Base-by-base conservation (phyloP, 2,888 invertebrate species). In the Eumacrocentrus americanus region DNA sequence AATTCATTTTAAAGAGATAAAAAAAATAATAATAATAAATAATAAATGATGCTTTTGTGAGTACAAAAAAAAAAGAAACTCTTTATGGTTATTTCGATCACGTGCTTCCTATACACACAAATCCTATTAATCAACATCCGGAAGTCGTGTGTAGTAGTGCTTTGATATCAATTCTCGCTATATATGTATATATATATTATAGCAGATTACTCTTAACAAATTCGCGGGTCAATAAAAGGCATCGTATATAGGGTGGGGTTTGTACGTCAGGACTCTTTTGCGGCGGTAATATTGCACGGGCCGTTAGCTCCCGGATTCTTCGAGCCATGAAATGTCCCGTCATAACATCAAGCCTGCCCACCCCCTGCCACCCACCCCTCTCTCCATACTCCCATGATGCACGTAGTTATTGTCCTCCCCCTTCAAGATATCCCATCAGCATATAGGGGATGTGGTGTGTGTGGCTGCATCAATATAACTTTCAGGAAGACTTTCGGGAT, bases 21-120 rank as follows among this genome's bases (percentile, higher is more conserved):
- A 53, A 57, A 62, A 51, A 61, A 61, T 65, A 65, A 61, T 76
- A 69, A 72, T 70, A 74, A 72, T 76, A 75, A 68, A 76, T 70
- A 80, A 81, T 81, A 80, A 81, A 81, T 71, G 75, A 79, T 80
- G 80, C 80, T 80, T 80, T 80, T 80, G 79, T 79, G 78, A 80
- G 73, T 79, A 80, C 77, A 72, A 74, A 70, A 50, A 35, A 23
- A 50, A 70, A 50, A 35, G 23, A 50, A 50, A 50, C 34, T 60
- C n/a, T 23, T 48, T 34, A 60, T 60, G 29, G 51, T 60, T 60
- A 60, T 60, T 60, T 56, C 35, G 55, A 46, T 60, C 55, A 56
- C 51, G 42, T 60, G 55, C 44, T 46, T 60, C 51, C 55, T 38
- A 44, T 50, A 34, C 11, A 37, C 20, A 46, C 12, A 12, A 14